Evolutionary conservation across 2,888 invertebrate genomes (phyloP).

Genomic region (Cantharis lateralis): DNA sequence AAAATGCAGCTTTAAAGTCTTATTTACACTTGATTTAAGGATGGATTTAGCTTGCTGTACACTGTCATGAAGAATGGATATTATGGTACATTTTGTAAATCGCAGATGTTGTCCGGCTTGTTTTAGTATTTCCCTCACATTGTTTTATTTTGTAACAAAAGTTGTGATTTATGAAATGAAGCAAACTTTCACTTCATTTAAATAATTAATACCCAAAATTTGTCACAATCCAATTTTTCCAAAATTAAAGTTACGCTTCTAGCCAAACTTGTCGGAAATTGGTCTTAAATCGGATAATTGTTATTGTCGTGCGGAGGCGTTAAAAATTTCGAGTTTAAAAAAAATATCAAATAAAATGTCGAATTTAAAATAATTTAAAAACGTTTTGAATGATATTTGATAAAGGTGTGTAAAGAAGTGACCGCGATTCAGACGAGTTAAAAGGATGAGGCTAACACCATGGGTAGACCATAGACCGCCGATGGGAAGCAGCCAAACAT

Average conservation of each 20-base stretch:
- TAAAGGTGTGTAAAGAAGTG: conserved; percentile 32
- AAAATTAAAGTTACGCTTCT: background rate
- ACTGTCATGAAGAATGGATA: conserved; percentile 39
- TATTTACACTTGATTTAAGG: conserved; percentile 48
- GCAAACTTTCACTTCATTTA: background rate
- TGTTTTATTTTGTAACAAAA: conserved; percentile 13
- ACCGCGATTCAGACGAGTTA: conserved; percentile 42
- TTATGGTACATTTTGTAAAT: conserved; percentile 38
- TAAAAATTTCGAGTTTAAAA: background rate
- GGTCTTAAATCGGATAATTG: background rate
- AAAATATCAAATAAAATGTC: background rate
- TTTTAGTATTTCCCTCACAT: conserved; percentile 30
- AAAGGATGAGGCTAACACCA: conserved; percentile 41
- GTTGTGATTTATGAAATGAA: conserved; percentile 18
- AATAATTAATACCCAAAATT: background rate
- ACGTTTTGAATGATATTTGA: conserved; percentile 26
- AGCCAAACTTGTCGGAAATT: background rate
- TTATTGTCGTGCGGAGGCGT: background rate
- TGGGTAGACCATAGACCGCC: conserved; percentile 48
- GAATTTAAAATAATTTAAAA: conserved; percentile 15
- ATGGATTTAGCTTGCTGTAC: conserved; percentile 38
- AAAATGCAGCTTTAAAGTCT: conserved; percentile 48
- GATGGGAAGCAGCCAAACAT: conserved; percentile 51
- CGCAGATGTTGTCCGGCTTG: conserved; percentile 37
- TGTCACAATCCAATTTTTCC: background rate